A percentile compares a stretch with the other conserved stretches of the same genome.
phyloP scores from a whole-genome alignment of 1,140 invertebrate genomes.

The Temnothorax longispinosus region DNA sequence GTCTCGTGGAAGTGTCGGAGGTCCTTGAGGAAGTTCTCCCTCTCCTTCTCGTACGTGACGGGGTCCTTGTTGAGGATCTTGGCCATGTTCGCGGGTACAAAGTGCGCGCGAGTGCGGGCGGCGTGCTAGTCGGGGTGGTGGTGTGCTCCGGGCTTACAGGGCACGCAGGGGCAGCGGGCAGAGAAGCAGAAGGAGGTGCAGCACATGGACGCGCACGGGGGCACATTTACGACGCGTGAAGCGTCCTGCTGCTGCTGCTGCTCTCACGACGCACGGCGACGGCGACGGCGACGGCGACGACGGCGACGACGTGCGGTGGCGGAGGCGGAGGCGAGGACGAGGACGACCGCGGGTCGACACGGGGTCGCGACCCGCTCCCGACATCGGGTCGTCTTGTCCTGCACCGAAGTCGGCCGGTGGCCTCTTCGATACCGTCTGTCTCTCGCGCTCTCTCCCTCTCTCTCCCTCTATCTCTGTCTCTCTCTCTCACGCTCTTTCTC shows the following conservation, averaged over 20 bases:
- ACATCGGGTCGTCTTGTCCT: constrained; percentile 74
- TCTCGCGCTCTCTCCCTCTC: background rate
- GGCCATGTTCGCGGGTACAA: constrained; percentile 86
- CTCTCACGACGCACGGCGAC: constrained; percentile 4
- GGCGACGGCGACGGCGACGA: constrained; percentile 48
- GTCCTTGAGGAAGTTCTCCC: constrained; percentile 91
- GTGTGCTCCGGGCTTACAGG: constrained; percentile 75
- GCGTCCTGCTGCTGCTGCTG: constrained; percentile 48
- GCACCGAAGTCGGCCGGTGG: constrained; percentile 73
- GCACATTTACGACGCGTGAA: constrained; percentile 79
- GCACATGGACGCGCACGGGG: constrained; percentile 77
- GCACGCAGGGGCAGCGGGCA: constrained; percentile 69
- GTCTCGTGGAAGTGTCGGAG: constrained; percentile 93
- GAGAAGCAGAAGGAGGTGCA: constrained; percentile 68
- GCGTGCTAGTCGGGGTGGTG: constrained; percentile 73
- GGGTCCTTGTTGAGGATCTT: constrained; percentile 91
- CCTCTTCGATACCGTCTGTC: constrained; percentile 52
- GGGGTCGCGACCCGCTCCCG: constrained; percentile 75
- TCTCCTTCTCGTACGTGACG: constrained; percentile 90
- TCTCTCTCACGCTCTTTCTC: background rate
- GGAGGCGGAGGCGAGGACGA: constrained; percentile 68
- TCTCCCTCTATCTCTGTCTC: background rate
- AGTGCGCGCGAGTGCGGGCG: constrained; percentile 66
- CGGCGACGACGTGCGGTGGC: constrained; percentile 38
- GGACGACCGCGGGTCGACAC: constrained; percentile 76